Base-by-base conservation (phyloP, 2,888 invertebrate genomes). In the Idaea biselata region DNA sequence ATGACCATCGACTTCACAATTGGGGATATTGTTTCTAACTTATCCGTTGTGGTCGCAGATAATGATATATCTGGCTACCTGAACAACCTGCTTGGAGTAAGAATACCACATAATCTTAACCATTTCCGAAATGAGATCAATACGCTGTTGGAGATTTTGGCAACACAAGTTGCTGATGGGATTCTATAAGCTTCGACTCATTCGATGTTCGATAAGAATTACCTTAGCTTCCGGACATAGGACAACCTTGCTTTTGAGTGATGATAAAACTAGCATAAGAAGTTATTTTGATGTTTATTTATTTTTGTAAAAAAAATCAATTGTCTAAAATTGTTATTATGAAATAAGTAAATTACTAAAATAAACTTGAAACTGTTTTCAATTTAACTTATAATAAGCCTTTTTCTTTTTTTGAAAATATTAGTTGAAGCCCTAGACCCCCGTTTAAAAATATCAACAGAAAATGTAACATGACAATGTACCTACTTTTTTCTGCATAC, bases 11-110 rank as follows among this genome's bases (percentile, higher is more conserved):
- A 65, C 8, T 59, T 73, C 18, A 60, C 54, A 17, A 55, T 77
- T 16, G 64, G 63, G n/a, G 63, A 55, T 3, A 75, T 77, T 54
- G 62, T 72, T 16, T 66, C 66, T 44, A 31, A 62, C 0, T 8
- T 66, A 17, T 60, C 25, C 5, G 18, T 60, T 16, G 25, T 58
- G 6, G 6, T 18, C 6, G 53, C 44, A 11, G 55, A 73, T 65
- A 62, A 62, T 63, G 61, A 60, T 16, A 0, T 55, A 7, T 64
- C 64, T 2, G 6, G 60, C 1, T 11, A 6, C 32, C 1, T 62
- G 8, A 69, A 69, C 16, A 55, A 11, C 5, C 59, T 59, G 14
- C 17, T 69, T 7, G 61, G 61, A 2, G 18, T 18, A 4, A 59
- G 0, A 5, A 25, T 67, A 32, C 64, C 65, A 14, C 8, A 7